These are phyloP conservation scores for Hydropsyche betteni DNA, from an alignment of 2,888 invertebrate genomes.

Conservation along the genomic window DNA sequence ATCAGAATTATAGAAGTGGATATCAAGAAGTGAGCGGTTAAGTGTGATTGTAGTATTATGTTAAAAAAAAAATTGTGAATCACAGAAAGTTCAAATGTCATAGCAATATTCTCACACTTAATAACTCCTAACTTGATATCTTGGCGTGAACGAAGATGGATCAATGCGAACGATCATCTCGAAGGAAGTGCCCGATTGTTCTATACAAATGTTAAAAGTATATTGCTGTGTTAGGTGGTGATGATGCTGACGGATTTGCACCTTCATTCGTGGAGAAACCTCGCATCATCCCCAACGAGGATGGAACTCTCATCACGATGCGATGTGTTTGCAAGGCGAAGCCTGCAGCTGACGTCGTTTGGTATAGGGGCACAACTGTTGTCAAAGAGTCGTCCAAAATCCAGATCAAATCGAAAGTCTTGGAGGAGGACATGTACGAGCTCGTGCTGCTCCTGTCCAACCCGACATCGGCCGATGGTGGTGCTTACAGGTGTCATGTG, in stretches of 20 bases:
- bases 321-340: constrained; percentile 95
- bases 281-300: constrained; percentile 97
- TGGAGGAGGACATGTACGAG: constrained; percentile 88
- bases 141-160: background rate
- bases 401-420: constrained; percentile 77
- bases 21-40: too few relatives aligned
- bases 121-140: too few relatives aligned
- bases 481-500: constrained; percentile 85
- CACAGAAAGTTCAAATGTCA: too few relatives aligned
- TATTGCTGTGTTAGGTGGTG: constrained; percentile 76
- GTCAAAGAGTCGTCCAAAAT: constrained; percentile 88
- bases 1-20: too few relatives aligned
- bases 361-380: constrained; percentile 91
- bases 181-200: background rate
- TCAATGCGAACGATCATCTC: background rate
- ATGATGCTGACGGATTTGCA: constrained; percentile 91
- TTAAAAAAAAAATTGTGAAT: too few relatives aligned
- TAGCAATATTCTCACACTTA: too few relatives aligned
- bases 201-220: constrained; percentile 42
- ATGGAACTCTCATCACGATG: constrained; percentile 96
- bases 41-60: too few relatives aligned
- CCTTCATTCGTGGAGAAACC: constrained; percentile 99
- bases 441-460: constrained; percentile 73
- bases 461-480: constrained; percentile 67
- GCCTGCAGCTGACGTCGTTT: constrained; percentile 93